Evolutionary conservation across 2,888 invertebrate species (phyloP).

Genomic region (Eupithecia exiguata): DNA sequence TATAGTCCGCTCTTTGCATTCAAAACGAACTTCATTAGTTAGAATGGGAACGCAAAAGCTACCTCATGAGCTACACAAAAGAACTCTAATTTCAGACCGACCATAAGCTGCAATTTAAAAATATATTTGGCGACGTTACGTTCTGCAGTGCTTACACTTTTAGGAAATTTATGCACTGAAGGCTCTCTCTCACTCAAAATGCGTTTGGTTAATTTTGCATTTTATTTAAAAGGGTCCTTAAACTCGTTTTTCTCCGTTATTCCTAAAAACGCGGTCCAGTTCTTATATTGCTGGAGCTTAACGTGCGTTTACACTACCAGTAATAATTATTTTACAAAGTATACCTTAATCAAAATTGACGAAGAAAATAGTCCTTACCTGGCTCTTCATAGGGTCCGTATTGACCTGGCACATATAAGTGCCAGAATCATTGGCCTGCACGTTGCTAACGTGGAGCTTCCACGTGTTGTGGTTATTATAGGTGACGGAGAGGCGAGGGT

Average conservation of each 20-base stretch:
- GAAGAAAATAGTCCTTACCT: conserved; percentile 81
- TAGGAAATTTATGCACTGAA: neutral
- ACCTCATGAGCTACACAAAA: conserved; percentile 31
- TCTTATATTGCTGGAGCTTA: too few relatives aligned
- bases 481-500: conserved; percentile 92
- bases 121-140: conserved; percentile 26
- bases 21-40: conserved; percentile 41
- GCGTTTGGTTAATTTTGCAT: neutral
- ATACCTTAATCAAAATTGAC: neutral
- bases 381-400: conserved; percentile 95
- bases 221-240: neutral
- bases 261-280: neutral
- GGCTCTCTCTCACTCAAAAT: neutral
- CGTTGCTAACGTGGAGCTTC: conserved; percentile 95
- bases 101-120: conserved; percentile 26
- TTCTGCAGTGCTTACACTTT: conserved; percentile 19
- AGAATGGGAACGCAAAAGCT: conserved; percentile 35
- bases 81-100: conserved; percentile 27
- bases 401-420: conserved; percentile 98
- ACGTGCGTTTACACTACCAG: neutral
- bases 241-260: neutral
- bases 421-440: conserved; percentile 95
- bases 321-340: neutral
- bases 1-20: conserved; percentile 39
- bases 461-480: conserved; percentile 97